phyloP scores from a whole-genome alignment of 2,888 invertebrate genomes.

The Stenodema calcarata region DNA sequence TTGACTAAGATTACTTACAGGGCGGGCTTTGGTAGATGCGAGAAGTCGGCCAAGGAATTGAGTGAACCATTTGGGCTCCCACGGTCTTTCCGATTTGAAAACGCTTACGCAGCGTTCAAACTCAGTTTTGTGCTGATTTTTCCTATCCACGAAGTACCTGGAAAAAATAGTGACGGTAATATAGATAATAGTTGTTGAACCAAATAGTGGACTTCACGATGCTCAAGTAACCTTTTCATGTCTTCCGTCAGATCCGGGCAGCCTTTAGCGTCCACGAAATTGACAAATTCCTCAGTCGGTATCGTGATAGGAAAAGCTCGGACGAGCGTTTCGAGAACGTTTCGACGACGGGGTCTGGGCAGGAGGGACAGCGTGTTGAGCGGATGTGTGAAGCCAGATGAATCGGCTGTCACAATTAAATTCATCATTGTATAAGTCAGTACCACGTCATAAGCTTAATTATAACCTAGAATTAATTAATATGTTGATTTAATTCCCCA shows the following conservation, averaged over 20 bases:
- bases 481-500: too few relatives aligned
- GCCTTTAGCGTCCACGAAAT: not conserved
- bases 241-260: not conserved
- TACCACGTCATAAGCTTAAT: not conserved
- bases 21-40: not conserved
- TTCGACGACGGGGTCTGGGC: not conserved
- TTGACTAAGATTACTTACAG: not conserved
- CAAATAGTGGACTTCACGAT: too few relatives aligned
- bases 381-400: not conserved
- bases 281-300: not conserved
- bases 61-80: conserved; percentile 5
- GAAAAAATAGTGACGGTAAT: not conserved
- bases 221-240: not conserved
- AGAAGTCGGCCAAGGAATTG: not conserved
- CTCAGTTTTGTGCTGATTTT: not conserved
- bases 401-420: not conserved
- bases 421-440: not conserved
- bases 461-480: not conserved
- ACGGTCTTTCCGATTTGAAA: not conserved
- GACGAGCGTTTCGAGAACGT: not conserved
- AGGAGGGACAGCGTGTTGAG: not conserved
- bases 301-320: not conserved
- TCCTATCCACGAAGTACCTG: not conserved
- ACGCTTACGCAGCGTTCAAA: not conserved
- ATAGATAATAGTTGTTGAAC: too few relatives aligned